These are phyloP conservation scores for Malaclemys terrapin DNA, from an alignment of 2,113 vertebrate species.

Conservation along the genomic window DNA sequence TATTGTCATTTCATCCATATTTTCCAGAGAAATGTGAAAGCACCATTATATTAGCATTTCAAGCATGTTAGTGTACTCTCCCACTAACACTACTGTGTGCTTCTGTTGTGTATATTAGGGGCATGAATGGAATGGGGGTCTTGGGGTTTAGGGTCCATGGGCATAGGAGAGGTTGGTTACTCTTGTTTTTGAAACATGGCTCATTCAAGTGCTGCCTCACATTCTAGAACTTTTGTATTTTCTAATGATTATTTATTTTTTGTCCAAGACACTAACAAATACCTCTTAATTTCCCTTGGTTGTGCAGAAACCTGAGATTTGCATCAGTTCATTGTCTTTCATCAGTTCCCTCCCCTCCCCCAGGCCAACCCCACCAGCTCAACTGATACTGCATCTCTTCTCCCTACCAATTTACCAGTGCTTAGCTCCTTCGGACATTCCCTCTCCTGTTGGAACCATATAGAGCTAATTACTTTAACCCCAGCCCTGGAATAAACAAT, in stretches of 20 bases:
- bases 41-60: neutral
- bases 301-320: neutral
- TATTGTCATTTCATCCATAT: neutral
- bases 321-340: neutral
- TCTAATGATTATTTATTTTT: neutral
- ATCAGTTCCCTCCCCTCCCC: neutral
- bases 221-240: neutral
- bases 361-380: neutral
- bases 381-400: neutral
- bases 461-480: neutral
- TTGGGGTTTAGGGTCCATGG: neutral
- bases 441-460: neutral
- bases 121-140: neutral
- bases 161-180: neutral
- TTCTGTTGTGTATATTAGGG: neutral
- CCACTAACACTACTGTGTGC: neutral
- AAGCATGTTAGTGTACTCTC: neutral
- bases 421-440: neutral
- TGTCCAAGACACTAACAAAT: neutral
- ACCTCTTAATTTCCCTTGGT: neutral
- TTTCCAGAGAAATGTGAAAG: neutral
- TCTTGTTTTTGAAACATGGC: neutral
- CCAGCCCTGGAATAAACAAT: neutral
- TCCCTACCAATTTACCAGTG: neutral
- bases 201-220: neutral